Evolutionary conservation across 2,113 vertebrate species (phyloP).

Genomic region (Eleginops maclovinus): DNA sequence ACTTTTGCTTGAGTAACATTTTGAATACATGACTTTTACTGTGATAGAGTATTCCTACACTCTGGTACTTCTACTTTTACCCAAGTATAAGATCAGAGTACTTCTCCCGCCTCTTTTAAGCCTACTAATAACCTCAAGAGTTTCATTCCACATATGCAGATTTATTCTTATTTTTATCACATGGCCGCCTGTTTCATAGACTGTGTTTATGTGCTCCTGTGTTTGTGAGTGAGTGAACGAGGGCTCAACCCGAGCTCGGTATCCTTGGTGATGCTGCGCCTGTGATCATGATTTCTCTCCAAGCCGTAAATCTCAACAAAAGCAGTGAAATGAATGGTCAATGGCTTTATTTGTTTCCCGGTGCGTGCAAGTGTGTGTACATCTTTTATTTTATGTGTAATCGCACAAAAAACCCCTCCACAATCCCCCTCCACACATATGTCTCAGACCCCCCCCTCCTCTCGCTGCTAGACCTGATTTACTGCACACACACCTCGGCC

Average conservation of each 20-base stretch:
- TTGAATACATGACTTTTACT: too few relatives aligned
- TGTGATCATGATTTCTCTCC: constrained; percentile 58
- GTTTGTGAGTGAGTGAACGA: constrained; percentile 8
- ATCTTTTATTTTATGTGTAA: constrained; percentile 9
- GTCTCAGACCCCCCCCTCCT: constrained; percentile 25
- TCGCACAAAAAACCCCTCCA: constrained; percentile 18
- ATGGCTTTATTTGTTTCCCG: constrained; percentile 30
- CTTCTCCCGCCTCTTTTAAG: too few relatives aligned
- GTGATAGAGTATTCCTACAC: too few relatives aligned
- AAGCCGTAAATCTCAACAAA: constrained; percentile 62
- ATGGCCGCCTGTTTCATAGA: not conserved
- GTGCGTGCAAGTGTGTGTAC: not conserved
- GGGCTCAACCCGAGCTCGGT: constrained; percentile 19
- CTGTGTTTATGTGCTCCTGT: constrained; percentile 3
- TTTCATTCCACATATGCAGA: not conserved
- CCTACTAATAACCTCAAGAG: too few relatives aligned
- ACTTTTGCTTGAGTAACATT: too few relatives aligned
- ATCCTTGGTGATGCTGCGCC: constrained; percentile 47
- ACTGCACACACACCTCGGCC: constrained; percentile 25
- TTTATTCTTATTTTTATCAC: too few relatives aligned
- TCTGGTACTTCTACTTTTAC: too few relatives aligned
- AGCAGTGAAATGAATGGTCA: constrained; percentile 68
- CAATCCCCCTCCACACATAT: constrained; percentile 29
- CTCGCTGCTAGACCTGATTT: constrained; percentile 59
- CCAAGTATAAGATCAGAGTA: too few relatives aligned